Percentiles rank a stretch among this genome's conserved stretches.
These are phyloP conservation scores for Ischnus inquisitorius DNA, from an alignment of 2,888 invertebrate genomes.

Conservation along the genomic window DNA sequence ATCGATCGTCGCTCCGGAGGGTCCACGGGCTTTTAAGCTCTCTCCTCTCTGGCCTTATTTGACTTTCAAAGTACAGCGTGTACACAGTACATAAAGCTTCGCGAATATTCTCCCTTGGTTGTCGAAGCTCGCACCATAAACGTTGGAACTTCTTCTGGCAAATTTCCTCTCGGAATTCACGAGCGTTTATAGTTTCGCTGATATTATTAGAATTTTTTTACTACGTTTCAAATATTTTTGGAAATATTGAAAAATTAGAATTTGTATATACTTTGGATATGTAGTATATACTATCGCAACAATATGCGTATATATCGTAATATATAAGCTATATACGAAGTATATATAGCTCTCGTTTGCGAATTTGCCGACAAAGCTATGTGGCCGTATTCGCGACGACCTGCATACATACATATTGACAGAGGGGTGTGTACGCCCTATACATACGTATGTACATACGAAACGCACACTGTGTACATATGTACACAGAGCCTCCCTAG, in stretches of 20 bases:
- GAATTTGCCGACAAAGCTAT: background rate
- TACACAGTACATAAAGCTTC: background rate
- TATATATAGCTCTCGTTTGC: background rate
- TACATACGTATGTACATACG: background rate
- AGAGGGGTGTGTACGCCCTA: background rate
- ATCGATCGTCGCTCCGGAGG: constrained; percentile 24
- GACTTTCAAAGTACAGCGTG: background rate
- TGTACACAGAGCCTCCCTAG: background rate
- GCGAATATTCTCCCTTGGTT: background rate
- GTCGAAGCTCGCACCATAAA: background rate
- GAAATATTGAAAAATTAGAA: too few relatives aligned
- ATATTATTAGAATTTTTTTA: too few relatives aligned
- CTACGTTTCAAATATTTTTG: too few relatives aligned
- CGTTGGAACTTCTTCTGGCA: background rate
- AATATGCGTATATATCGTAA: too few relatives aligned
- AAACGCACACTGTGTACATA: background rate
- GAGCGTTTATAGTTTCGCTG: background rate
- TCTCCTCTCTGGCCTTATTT: background rate
- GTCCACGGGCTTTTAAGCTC: constrained; percentile 12
- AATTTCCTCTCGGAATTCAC: background rate
- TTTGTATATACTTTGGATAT: too few relatives aligned
- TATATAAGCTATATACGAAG: too few relatives aligned
- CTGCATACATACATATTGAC: background rate
- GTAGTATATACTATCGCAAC: too few relatives aligned
- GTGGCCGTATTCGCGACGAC: background rate